Conservation (phyloP, 2,888 invertebrate species). For the Steinernema hermaphroditum region DNA sequence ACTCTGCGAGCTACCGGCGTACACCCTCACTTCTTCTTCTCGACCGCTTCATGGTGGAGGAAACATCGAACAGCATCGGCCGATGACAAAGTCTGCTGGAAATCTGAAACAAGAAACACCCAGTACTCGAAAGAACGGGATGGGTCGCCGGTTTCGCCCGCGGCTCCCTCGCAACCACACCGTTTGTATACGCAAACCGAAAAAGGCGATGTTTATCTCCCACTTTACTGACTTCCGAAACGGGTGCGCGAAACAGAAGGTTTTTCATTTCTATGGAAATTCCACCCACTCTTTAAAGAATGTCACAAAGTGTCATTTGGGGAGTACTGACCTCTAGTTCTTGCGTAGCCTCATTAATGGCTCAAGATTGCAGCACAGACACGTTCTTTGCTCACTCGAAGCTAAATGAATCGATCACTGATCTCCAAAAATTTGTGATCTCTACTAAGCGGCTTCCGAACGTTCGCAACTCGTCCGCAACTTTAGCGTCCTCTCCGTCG, state of each 20-base stretch:
- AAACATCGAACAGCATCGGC: background rate
- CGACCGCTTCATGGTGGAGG: background rate
- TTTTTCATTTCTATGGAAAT: too few species aligned
- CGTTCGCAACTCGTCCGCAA: background rate
- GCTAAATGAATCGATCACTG: too few species aligned
- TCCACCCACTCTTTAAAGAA: too few species aligned
- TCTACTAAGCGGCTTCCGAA: background rate
- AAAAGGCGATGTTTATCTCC: constrained; percentile 5
- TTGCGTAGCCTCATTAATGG: too few species aligned
- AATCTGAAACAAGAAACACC: constrained; percentile 22
- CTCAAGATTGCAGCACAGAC: too few species aligned
- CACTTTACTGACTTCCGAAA: background rate
- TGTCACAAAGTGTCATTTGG: too few species aligned
- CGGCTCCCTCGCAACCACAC: background rate
- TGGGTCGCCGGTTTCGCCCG: constrained; percentile 4
- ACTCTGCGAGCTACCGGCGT: too few species aligned
- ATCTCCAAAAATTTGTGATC: too few species aligned
- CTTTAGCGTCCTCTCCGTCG: background rate
- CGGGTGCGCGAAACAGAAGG: too few species aligned
- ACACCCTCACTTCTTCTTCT: too few species aligned
- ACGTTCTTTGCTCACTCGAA: too few species aligned
- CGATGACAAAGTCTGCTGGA: background rate
- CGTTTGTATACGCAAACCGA: constrained; percentile 14
- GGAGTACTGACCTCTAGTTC: too few species aligned
- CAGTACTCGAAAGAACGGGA: background rate